phyloP scores from a whole-genome alignment of 2,113 vertebrate species.

The Seriola quinqueradiata region DNA sequence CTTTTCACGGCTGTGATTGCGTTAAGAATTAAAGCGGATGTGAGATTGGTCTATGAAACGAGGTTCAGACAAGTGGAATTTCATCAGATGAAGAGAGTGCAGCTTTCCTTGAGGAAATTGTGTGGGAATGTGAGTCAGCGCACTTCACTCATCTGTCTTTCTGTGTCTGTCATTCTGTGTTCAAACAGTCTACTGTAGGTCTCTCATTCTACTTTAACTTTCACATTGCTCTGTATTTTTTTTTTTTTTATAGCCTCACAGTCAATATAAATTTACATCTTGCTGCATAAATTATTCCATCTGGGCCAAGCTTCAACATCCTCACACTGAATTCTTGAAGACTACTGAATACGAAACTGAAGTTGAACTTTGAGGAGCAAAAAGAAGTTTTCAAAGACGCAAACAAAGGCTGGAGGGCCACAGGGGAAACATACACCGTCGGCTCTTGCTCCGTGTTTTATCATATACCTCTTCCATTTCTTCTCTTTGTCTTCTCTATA shows the following conservation, averaged over 20 bases:
- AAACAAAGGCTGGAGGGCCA: slow-evolving; percentile 35
- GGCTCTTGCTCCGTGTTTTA: slow-evolving; percentile 3
- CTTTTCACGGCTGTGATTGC: slow-evolving; percentile 3
- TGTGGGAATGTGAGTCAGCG: slow-evolving; percentile 8
- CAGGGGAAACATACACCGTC: neutral
- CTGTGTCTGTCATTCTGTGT: slow-evolving; percentile 6
- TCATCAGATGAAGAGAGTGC: slow-evolving; percentile 24
- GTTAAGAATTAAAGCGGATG: neutral
- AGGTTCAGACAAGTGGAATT: slow-evolving; percentile 14
- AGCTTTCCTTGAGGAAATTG: slow-evolving; percentile 31
- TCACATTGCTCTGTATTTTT: slow-evolving; percentile 4
- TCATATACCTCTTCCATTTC: slow-evolving; percentile 19
- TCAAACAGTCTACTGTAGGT: neutral
- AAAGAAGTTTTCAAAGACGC: slow-evolving; percentile 20
- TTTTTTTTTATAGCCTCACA: neutral
- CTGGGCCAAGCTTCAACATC: slow-evolving; percentile 4
- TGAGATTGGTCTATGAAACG: neutral
- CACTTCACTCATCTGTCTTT: slow-evolving; percentile 3
- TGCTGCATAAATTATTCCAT: slow-evolving; percentile 26
- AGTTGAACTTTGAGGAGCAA: slow-evolving; percentile 2
- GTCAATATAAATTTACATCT: slow-evolving; percentile 27
- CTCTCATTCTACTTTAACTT: slow-evolving; percentile 16
- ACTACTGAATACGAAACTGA: neutral
- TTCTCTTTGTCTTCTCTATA: neutral
- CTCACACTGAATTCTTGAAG: slow-evolving; percentile 1